These are phyloP conservation scores for Heterodera carotae DNA, from an alignment of 1,140 invertebrate species.

Conservation along the genomic window DNA sequence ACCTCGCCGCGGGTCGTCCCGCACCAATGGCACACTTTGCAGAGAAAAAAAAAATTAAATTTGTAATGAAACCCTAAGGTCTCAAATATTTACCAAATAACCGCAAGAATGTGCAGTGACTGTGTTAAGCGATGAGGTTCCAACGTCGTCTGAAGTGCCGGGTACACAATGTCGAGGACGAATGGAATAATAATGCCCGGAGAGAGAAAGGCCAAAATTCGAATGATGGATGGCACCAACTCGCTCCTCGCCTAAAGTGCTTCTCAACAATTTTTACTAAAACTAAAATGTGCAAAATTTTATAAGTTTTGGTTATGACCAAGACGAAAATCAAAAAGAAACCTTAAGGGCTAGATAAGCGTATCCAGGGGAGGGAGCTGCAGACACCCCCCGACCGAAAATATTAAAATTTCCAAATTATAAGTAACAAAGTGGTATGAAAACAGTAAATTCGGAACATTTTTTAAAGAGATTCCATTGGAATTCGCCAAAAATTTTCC, in stretches of 20 bases:
- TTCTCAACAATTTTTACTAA: neutral
- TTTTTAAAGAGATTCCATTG: too few relatives aligned
- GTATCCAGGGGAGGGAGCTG: too few relatives aligned
- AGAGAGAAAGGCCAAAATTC: slow-evolving; percentile 77
- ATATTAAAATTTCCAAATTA: too few relatives aligned
- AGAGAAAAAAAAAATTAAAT: neutral
- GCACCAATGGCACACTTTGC: slow-evolving; percentile 48
- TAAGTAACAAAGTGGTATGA: too few relatives aligned
- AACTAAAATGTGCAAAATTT: too few relatives aligned
- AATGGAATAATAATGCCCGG: slow-evolving; percentile 81
- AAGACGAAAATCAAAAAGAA: too few relatives aligned
- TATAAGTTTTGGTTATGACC: too few relatives aligned
- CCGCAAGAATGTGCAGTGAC: slow-evolving; percentile 53
- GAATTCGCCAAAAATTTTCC: too few relatives aligned
- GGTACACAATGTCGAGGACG: slow-evolving; percentile 78
- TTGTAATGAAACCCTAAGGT: neutral
- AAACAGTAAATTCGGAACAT: too few relatives aligned
- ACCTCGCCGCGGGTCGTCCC: slow-evolving; percentile 67
- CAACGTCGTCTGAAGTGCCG: slow-evolving; percentile 79
- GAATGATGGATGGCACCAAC: slow-evolving; percentile 74
- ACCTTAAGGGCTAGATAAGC: too few relatives aligned
- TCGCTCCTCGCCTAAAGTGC: slow-evolving; percentile 67
- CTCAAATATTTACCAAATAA: slow-evolving; percentile 4
- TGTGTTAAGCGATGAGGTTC: slow-evolving; percentile 76
- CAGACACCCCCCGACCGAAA: too few relatives aligned